Base-by-base conservation (phyloP, 2,888 invertebrate species). In the Carterocephalus palaemon region DNA sequence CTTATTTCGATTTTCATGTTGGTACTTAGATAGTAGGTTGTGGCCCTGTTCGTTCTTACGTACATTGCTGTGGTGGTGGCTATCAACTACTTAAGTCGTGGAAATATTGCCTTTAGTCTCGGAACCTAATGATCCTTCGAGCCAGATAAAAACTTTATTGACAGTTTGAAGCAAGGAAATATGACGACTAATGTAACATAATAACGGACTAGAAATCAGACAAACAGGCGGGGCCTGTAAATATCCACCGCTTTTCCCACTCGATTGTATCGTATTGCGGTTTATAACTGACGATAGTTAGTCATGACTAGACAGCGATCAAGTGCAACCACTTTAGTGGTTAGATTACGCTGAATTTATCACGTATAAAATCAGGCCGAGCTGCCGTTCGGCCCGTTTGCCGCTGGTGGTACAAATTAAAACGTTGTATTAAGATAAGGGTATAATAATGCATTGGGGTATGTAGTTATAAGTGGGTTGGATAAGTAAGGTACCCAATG, bases 211-310 rank as follows among this genome's bases (percentile, higher is more conserved):
- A 67, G 63, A 67, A 66, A 68, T 66, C 64, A 57, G 60, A 61
- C 57, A 64, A 64, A 61, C 59, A 56, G 51, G 56, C 56, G 43
- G 43, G 49, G 56, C 57, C 60, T 57, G 62, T 65, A 63, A 67
- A 69, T 67, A 65, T 62, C 58, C 52, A 53, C 48, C 57, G 60
- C 59, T 69, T 72, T 72, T 64, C 62, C 60, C 56, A 54, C 54
- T 47, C 55, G 67, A 72, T 71, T 67, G 67, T 75, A 76, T 77
- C 75, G 60, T 59, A 66, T 73, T 74, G 70, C 72, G 67, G 69
- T 71, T 71, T 70, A 71, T 67, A 61, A 59, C 53, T 57, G 54
- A 57, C 59, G 61, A 56, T 64, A 59, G 59, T 57, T 58, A 57
- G 59, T 64, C 61, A 62, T 59, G 71, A 64, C 68, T 67, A 65